phyloP scores from a whole-genome alignment of 2,797 vertebrate species.

The Galagoides demidoff region DNA sequence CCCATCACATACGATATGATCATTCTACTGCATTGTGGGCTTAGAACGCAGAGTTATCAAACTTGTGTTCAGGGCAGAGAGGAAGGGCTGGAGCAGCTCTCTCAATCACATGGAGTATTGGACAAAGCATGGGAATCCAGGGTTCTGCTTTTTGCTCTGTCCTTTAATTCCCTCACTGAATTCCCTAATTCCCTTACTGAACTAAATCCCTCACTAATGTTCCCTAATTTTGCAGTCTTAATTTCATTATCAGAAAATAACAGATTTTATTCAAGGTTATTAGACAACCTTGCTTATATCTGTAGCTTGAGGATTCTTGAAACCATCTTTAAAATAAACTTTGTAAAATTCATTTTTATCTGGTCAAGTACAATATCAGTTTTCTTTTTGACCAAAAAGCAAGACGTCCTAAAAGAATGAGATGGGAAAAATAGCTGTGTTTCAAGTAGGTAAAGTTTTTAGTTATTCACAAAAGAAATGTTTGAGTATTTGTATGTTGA shows the following conservation, averaged over 20 bases:
- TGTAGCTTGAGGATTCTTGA: conserved; percentile 44
- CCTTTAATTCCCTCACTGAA: not conserved
- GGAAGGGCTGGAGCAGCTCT: not conserved
- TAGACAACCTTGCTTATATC: not conserved
- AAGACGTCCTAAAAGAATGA: not conserved
- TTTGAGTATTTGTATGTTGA: not conserved
- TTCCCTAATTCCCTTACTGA: not conserved
- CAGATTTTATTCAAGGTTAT: not conserved
- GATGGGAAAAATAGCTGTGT: conserved; percentile 6
- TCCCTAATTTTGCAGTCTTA: not conserved
- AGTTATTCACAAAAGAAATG: conserved; percentile 10
- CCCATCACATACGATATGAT: not conserved
- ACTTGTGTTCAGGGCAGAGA: not conserved
- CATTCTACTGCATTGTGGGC: not conserved
- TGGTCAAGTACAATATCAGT: not conserved
- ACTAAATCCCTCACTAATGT: not conserved
- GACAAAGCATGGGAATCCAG: not conserved
- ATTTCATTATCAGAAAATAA: not conserved
- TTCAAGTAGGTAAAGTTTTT: not conserved
- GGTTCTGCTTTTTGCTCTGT: not conserved
- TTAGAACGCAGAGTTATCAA: not conserved
- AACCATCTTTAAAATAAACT: conserved; percentile 20
- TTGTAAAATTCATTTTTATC: conserved; percentile 48
- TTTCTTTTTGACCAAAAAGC: conserved; percentile 38
- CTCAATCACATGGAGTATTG: not conserved